These are phyloP conservation scores for Phorcus lineatus DNA, from an alignment of 2,888 invertebrate genomes.

Conservation along the genomic window DNA sequence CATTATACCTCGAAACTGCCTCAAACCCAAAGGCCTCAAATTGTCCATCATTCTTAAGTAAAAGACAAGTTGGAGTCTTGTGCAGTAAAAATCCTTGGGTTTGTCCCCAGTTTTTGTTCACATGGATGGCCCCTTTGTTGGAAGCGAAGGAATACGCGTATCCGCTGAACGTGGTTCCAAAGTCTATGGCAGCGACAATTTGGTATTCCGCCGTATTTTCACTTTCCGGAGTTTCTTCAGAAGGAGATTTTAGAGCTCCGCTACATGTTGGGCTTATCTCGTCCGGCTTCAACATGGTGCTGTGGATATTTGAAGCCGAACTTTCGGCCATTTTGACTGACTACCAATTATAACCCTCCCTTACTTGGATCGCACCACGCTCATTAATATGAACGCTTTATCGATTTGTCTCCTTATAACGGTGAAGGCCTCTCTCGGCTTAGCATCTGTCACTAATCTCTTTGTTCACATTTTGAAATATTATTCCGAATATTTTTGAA, in stretches of 20 bases:
- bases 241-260: conserved; percentile 12
- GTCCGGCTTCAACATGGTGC: neutral
- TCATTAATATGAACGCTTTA: conserved; percentile 17
- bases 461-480: neutral
- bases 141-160: conserved; percentile 68
- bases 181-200: conserved; percentile 69
- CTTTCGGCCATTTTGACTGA: conserved; percentile 21
- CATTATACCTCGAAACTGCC: conserved; percentile 66
- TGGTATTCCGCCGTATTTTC: conserved; percentile 55
- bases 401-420: neutral
- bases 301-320: neutral
- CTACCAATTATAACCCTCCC: neutral
- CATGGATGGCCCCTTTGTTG: conserved; percentile 63
- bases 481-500: neutral
- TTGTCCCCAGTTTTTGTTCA: conserved; percentile 71
- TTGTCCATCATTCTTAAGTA: conserved; percentile 63
- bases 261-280: neutral
- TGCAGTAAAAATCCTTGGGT: conserved; percentile 68
- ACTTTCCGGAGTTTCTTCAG: neutral
- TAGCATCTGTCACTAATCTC: neutral
- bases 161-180: conserved; percentile 69
- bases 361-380: neutral
- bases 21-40: conserved; percentile 70
- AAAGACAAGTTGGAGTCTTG: conserved; percentile 67
- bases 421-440: neutral